Evolutionary conservation across 1,140 invertebrate species (phyloP), one percentile per base, ranked within the genome.

Genomic region (Chironomus tepperi): DNA sequence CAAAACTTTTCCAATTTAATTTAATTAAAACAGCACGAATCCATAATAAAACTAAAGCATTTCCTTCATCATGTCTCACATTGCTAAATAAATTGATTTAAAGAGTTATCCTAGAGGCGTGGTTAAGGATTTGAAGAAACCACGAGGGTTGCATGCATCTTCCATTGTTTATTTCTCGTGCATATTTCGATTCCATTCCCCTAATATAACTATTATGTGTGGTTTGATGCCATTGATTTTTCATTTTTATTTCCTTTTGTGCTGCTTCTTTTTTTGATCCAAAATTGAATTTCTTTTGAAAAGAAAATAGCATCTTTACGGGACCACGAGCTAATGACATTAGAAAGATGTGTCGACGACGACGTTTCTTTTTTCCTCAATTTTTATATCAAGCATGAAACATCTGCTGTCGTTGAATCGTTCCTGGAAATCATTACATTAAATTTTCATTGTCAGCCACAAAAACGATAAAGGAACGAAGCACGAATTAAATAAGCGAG

Each of bases 401-500:
- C 47, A 57, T 57, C 47, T 57, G 47, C 47, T 12, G 47, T 2
- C 9, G 47, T 57, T n/a, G 47, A 10, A n/a, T 57, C 43, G n/a
- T 57, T 57, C 47, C n/a, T 10, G n/a, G 47, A 57, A 57, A 57
- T 57, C 47, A 57, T 57, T 57, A 57, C 47, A n/a, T 57, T 57
- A 57, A 57, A 57, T 12, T 57, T 57, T 57, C 47, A 57, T 57
- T 57, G 47, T 57, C 2, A 12, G 47, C 10, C 7, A 12, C n/a
- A 34, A 34, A 34, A 34, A 34, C 47, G 9, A 57, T 57, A 57
- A 57, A 57, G 24, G 24, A 34, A 34, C 24, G 24, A 12, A 57
- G 47, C n/a, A 57, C n/a, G 10, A 57, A 57, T 12, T 12, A n/a
- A 57, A 12, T 2, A 12, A 10, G 47, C 9, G 9, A n/a, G n/a